Evolutionary conservation across 2,888 invertebrate species (phyloP), one percentile per base, ranked within the genome.

Genomic region (Anthophora plumipes): DNA sequence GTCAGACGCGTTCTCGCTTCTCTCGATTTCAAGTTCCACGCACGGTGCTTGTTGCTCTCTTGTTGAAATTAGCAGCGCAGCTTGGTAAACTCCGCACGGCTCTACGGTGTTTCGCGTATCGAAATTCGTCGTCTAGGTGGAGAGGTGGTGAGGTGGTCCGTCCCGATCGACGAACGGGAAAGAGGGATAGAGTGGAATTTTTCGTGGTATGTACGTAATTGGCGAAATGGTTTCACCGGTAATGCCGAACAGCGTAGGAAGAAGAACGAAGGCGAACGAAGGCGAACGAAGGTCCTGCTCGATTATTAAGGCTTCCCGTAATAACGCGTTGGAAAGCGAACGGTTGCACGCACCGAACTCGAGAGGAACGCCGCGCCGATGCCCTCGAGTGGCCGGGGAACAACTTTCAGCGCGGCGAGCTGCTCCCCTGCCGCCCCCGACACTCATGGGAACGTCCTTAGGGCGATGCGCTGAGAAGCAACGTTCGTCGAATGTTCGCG

Each of bases 371-470:
- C 69, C 77, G 75, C 82, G 66, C 69, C 77, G 75, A 75, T 84
- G 84, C 89, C 89, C 83, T 77, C 80, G 83, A 86, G 82, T 85
- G 66, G 66, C 68, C 78, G 77, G 61, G 73, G 78, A 88, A 85
- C 85, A 85, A 82, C 68, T 79, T 73, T 60, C 72, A 71, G 74
- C 80, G 83, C 75, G 82, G 85, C 84, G 69, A 80, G 63, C 78
- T 77, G 78, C 80, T 82, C 79, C 78, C 64, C 70, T 83, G 86
- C 90, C 91, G 89, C 91, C 91, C 91, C 90, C 91, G 85, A 91
- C 31, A 31, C 89, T 90, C 91, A 91, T 91, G 91, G 90, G 92
- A 91, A 91, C 89, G 80, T 89, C 90, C 91, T 89, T 80, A 74
- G 80, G 92, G 90, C 89, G 77, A 76, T 73, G 61, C 83, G 31